Percentiles rank a stretch among this genome's conserved stretches.
These are phyloP conservation scores for Pomacea canaliculata DNA, from an alignment of 2,888 invertebrate species.

Conservation along the genomic window DNA sequence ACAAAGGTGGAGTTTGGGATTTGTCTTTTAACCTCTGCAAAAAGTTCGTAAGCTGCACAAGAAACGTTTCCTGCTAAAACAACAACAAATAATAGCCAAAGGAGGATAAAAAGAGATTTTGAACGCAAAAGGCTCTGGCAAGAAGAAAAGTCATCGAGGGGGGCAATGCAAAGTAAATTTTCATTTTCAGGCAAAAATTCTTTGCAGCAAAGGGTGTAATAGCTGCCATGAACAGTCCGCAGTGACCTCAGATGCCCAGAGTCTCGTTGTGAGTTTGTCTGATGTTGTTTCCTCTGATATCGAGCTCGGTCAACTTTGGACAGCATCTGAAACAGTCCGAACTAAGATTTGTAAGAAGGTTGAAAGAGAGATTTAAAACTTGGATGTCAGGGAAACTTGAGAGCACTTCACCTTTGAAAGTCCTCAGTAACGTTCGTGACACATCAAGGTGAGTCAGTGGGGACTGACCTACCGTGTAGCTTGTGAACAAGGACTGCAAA, in stretches of 20 bases:
- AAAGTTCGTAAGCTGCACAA: not conserved
- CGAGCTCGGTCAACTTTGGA: too few relatives aligned
- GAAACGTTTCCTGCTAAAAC: too few relatives aligned
- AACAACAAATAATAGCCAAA: too few relatives aligned
- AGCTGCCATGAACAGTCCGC: not conserved
- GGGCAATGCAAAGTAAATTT: conserved; percentile 3
- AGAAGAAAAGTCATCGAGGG: conserved; percentile 21
- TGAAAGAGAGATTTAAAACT: not conserved
- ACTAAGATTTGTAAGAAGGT: not conserved
- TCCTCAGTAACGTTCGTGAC: not conserved
- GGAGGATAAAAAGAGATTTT: too few relatives aligned
- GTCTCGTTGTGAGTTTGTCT: not conserved
- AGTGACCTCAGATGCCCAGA: not conserved
- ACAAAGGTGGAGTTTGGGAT: not conserved
- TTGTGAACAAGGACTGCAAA: too few relatives aligned
- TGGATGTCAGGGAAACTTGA: not conserved
- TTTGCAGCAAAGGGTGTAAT: conserved; percentile 14
- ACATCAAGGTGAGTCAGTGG: too few relatives aligned
- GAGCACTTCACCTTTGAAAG: not conserved
- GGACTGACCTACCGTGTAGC: too few relatives aligned
- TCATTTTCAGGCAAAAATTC: not conserved
- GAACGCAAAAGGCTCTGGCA: conserved; percentile 20
- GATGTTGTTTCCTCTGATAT: not conserved
- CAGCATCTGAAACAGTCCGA: not conserved
- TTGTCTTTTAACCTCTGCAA: not conserved